Evolutionary conservation across 2,888 invertebrate species (phyloP).

Genomic region (Spisula subtruncata): DNA sequence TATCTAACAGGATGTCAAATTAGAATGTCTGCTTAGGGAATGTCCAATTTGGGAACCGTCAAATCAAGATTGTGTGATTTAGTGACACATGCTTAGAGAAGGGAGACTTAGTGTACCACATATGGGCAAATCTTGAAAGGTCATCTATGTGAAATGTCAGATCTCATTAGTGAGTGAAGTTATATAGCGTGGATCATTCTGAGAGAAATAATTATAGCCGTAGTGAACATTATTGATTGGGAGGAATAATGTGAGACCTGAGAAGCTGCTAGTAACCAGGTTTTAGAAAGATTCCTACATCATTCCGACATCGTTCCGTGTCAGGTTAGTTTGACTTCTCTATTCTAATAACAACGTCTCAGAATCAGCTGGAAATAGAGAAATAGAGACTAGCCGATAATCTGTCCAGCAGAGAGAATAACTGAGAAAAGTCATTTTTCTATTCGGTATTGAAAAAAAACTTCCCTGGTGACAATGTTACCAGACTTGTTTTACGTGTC

Average conservation of each 20-base stretch:
- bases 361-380: background rate
- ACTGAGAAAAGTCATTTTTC: background rate
- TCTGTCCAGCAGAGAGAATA: background rate
- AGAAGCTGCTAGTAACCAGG: background rate
- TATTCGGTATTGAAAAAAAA: background rate
- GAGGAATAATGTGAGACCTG: background rate
- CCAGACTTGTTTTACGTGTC: background rate
- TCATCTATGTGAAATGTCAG: slow-evolving; percentile 9
- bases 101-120: background rate
- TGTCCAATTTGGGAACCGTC: background rate
- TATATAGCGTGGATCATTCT: background rate
- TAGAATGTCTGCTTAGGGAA: too few relatives aligned
- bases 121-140: slow-evolving; percentile 13
- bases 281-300: too few relatives aligned
- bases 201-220: background rate
- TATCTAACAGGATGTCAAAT: too few relatives aligned
- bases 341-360: background rate
- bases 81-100: background rate
- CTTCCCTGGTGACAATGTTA: background rate
- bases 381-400: background rate
- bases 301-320: too few relatives aligned
- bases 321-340: background rate
- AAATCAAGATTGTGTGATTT: background rate
- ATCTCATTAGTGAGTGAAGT: slow-evolving; percentile 12
- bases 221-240: background rate